Conservation (phyloP, 2,888 invertebrate species). For the Synanthedon formicaeformis region DNA sequence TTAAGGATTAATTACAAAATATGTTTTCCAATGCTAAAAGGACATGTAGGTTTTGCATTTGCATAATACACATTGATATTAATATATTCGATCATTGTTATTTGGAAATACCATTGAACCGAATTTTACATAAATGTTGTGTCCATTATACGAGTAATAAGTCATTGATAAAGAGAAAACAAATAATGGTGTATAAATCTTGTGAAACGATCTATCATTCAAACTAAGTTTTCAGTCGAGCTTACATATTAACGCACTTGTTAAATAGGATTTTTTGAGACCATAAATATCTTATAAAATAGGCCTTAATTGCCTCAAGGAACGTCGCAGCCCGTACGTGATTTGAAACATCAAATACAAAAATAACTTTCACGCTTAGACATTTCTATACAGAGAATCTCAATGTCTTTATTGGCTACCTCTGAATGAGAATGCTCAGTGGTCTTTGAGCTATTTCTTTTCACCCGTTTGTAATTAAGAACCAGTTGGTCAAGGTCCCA, state of each 20-base stretch:
- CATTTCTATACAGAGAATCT: background rate
- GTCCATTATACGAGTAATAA: too few relatives aligned
- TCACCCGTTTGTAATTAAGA: background rate
- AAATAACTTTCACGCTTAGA: background rate
- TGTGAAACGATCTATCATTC: too few relatives aligned
- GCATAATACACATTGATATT: too few relatives aligned
- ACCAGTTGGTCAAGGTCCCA: background rate
- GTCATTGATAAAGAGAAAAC: too few relatives aligned
- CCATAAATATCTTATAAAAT: constrained; percentile 1
- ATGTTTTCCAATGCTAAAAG: background rate
- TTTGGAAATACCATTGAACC: too few relatives aligned
- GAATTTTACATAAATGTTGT: too few relatives aligned
- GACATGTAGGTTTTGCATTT: too few relatives aligned
- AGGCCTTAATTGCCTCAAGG: constrained; percentile 2
- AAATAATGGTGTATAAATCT: too few relatives aligned
- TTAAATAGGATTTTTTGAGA: background rate
- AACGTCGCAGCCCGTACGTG: background rate
- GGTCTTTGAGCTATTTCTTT: background rate
- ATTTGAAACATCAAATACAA: background rate
- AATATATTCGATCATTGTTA: too few relatives aligned
- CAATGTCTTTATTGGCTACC: background rate
- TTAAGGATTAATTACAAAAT: background rate
- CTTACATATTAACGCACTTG: too few relatives aligned
- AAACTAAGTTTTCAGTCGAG: too few relatives aligned
- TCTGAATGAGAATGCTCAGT: background rate